Base-by-base conservation (phyloP, 2,113 vertebrate genomes). In the Nannobrachium achirus region DNA sequence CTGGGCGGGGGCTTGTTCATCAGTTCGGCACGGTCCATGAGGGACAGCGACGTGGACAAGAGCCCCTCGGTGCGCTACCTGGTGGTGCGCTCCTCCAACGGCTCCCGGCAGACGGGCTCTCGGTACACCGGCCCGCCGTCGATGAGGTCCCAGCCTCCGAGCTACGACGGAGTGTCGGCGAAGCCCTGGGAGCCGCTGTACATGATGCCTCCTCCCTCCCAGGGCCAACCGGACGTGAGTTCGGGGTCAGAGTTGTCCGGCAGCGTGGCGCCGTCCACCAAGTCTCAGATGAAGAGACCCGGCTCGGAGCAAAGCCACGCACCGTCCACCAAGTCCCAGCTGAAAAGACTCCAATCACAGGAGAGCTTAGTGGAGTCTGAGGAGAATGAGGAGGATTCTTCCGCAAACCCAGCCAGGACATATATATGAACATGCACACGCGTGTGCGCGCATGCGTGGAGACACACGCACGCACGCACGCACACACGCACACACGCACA, bases 1-100 rank as follows among this genome's bases (percentile, higher is more conserved):
- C 86, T 98, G 0, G 95, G 96, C 0, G 96, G 97, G 0, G 92
- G 69, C 0, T 78, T 98, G 69, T 94, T 99, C 8, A 96, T 96
- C 85, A 93, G 91, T 81, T 91, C 90, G 0, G 14, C 87, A 41
- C 92, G 95, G 51, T 92, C 93, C 0, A 64, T 74, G 18, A 79
- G 87, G 56, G 46, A 52, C 45, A 58, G 90, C 0, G 40, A 80
- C 0, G 14, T 40, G 0, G 88, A 96, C 66, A 94, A 94, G 45
- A 89, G 92, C 40, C 94, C 94, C 14, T 94, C 95, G 0, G 94
- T 95, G 61, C 95, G 94, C 69, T 98, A 98, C 78, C 38, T 87
- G 40, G 71, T 77, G 14, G 90, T 88, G 50, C 85, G 82, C 42
- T 90, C 91, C 38, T 85, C 85, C 45, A 80, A 75, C 3, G 73